Evolutionary conservation across 2,797 vertebrate species (phyloP).

Genomic region (Sebastes iracundus): DNA sequence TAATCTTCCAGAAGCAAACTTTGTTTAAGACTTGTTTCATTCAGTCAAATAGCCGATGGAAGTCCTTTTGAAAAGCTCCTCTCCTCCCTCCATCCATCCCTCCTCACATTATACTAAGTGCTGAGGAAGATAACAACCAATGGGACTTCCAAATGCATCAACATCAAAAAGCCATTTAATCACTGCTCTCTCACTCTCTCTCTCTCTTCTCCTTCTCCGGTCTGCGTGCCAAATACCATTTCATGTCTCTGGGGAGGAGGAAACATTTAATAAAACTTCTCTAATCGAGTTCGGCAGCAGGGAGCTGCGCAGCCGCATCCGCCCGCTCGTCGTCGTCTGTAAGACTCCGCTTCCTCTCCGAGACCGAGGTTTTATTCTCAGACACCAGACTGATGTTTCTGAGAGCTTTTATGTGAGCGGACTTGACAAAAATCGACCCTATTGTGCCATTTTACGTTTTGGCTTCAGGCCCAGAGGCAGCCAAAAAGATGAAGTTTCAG

Average conservation of each 20-base stretch:
- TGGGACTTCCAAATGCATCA: constrained; percentile 70
- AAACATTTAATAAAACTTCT: constrained; percentile 73
- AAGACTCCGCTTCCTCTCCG: background rate
- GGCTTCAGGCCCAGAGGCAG: background rate
- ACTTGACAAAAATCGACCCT: background rate
- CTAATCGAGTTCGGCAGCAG: constrained; percentile 52
- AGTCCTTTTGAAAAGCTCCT: constrained; percentile 3
- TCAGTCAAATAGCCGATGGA: constrained; percentile 4
- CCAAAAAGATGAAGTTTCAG: background rate
- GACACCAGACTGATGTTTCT: background rate
- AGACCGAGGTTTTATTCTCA: constrained; percentile 9
- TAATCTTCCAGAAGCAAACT: background rate
- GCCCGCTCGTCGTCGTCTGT: constrained; percentile 10
- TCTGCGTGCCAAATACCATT: constrained; percentile 62
- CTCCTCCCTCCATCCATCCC: constrained; percentile 1
- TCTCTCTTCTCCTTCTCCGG: constrained; percentile 17
- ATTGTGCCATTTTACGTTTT: background rate
- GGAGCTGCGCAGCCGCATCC: constrained; percentile 8
- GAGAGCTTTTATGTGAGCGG: background rate
- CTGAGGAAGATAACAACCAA: constrained; percentile 69
- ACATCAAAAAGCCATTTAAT: constrained; percentile 79
- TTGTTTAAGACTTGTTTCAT: background rate
- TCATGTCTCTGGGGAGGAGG: constrained; percentile 63
- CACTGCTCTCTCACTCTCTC: constrained; percentile 5
- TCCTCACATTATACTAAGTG: constrained; percentile 63